Evolutionary conservation across 2,797 vertebrate species (phyloP).

Genomic region (Alosa sapidissima): DNA sequence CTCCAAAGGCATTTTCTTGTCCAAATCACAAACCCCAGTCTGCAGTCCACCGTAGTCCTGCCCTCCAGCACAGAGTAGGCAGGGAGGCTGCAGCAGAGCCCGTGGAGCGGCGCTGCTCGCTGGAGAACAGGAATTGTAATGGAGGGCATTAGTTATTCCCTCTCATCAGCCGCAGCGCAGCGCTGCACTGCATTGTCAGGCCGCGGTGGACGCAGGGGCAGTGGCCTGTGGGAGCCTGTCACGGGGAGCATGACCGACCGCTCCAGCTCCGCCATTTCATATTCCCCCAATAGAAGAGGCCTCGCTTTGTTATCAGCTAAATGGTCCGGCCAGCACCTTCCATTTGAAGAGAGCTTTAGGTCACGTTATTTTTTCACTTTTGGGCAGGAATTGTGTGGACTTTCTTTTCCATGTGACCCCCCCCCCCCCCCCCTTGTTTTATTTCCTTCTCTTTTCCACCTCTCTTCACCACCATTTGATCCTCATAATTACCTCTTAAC

Average conservation of each 20-base stretch:
- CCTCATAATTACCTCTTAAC: background rate
- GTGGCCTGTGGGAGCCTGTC: background rate
- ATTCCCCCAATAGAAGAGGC: slow-evolving; percentile 8
- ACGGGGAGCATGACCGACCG: background rate
- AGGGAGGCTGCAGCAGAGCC: slow-evolving; percentile 5
- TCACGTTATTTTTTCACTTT: background rate
- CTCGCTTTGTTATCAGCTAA: slow-evolving; percentile 25
- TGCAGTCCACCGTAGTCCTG: background rate
- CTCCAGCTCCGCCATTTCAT: background rate
- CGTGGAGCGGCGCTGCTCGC: background rate
- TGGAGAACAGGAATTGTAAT: background rate
- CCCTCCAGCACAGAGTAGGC: background rate
- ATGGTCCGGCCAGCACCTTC: background rate
- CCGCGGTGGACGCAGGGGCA: background rate
- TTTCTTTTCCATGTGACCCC: background rate
- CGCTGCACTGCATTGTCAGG: background rate
- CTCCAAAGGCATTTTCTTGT: background rate
- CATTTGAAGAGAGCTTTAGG: background rate
- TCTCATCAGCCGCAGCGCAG: background rate
- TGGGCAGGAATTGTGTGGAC: background rate
- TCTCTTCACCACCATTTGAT: background rate
- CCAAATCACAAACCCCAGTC: background rate
- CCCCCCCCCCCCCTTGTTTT: background rate
- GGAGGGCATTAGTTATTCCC: slow-evolving; percentile 20
- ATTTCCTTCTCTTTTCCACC: background rate